These are phyloP conservation scores for Branchinecta sandiegonensis DNA, from an alignment of 2,888 invertebrate species.

Conservation along the genomic window DNA sequence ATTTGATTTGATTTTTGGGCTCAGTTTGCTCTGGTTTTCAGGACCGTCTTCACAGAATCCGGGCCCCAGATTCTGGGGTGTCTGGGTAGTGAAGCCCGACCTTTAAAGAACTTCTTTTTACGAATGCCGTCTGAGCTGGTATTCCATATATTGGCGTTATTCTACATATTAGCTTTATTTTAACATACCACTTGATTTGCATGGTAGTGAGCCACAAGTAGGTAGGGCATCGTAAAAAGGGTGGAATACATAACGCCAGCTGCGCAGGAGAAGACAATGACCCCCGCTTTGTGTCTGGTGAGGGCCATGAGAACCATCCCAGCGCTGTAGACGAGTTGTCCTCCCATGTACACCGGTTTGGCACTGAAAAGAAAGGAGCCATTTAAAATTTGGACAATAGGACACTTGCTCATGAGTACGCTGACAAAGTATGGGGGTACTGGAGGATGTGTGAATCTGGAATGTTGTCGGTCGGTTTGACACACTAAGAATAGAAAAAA, in stretches of 20 bases:
- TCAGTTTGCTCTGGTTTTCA: too few relatives aligned
- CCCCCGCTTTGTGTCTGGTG: constrained; percentile 55
- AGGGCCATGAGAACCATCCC: constrained; percentile 79
- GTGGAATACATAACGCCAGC: constrained; percentile 96
- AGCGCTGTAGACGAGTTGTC: constrained; percentile 67
- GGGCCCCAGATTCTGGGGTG: too few relatives aligned
- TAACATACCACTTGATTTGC: constrained; percentile 64
- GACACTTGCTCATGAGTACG: too few relatives aligned
- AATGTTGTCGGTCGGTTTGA: too few relatives aligned
- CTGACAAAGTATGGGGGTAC: too few relatives aligned
- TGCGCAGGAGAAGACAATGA: constrained; percentile 76
- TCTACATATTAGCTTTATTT: neutral
- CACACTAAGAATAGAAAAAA: too few relatives aligned
- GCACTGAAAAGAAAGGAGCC: constrained; percentile 47
- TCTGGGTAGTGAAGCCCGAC: too few relatives aligned
- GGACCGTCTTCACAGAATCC: too few relatives aligned
- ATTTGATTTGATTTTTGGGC: too few relatives aligned
- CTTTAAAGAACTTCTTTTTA: too few relatives aligned
- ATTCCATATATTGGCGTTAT: neutral
- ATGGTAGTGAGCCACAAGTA: constrained; percentile 85
- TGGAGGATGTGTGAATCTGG: too few relatives aligned
- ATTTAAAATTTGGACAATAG: too few relatives aligned
- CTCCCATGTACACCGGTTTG: constrained; percentile 69
- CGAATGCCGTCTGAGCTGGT: neutral
- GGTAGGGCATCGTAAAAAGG: constrained; percentile 89